Evolutionary conservation across 2,797 vertebrate genomes (phyloP), one percentile per base, ranked within the genome.

Genomic region (Sebastes glaucus): DNA sequence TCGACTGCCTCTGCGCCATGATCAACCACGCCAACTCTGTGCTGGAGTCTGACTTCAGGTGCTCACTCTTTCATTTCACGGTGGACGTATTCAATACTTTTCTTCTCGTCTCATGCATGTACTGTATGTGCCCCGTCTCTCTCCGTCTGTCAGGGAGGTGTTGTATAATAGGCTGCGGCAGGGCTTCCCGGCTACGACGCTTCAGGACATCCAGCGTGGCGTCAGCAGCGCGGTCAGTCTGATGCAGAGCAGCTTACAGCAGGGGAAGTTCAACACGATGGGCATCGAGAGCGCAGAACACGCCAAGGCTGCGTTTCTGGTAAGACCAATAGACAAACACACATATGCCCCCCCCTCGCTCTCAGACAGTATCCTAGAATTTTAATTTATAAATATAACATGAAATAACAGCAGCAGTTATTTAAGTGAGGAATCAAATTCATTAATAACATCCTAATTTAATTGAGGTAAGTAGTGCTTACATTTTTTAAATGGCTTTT

Each of bases 221-320:
- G 98, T 99, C 74, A 99, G 97, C 89, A 99, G 97, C 11, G 99
- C 99, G 0, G 99, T 99, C 89, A 99, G 95, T 89, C 95, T 99
- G 92, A 97, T 99, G 98, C 98, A 99, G 82, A 99, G 97, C 97
- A 99, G 98, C 90, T 93, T 99, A 27, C 99, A 99, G 92, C 99
- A 99, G 91, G 99, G 99, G 64, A 99, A 99, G 91, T 99, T 99
- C 0, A 98, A 99, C 92, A 97, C 98, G 1, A 96, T 99, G 88
- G 98, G 97, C 94, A 99, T 99, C 2, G 99, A 99, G 91, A 99
- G 97, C 87, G 96, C 96, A 0, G 97, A 99, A 0, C 94, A 99
- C 18, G 99, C 98, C 82, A 99, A 99, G 94, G 96, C 96, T 60
- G 98, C 98, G 11, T 99, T 99, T 82, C 95, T 99, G 97, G 98